Conservation (phyloP, 2,113 vertebrate genomes). For the Hepsetus odoe region DNA sequence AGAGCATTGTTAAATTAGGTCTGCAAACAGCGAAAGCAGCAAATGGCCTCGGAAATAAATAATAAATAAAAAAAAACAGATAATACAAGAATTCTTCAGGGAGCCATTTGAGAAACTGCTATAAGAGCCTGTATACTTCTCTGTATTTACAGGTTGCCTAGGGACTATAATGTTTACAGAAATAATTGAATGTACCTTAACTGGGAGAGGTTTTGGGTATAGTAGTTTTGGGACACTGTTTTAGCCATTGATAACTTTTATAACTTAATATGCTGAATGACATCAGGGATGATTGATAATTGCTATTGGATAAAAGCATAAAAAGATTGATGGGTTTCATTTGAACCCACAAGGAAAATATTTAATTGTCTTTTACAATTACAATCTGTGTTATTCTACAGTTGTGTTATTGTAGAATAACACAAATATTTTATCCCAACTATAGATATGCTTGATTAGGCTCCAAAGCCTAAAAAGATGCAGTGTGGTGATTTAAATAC, state of each 20-base stretch:
- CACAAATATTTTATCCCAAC: too few species aligned
- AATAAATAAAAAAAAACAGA: neutral
- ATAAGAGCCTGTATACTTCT: neutral
- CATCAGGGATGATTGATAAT: neutral
- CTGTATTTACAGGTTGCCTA: slow-evolving; percentile 4
- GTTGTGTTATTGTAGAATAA: too few species aligned
- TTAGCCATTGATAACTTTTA: neutral
- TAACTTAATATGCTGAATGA: neutral
- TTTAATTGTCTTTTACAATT: too few species aligned
- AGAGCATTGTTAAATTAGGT: slow-evolving; percentile 27
- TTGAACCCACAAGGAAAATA: too few species aligned
- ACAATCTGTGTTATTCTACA: too few species aligned
- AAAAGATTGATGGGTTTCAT: too few species aligned
- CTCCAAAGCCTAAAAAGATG: too few species aligned
- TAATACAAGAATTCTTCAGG: neutral
- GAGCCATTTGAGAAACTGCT: slow-evolving; percentile 27
- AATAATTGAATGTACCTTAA: slow-evolving; percentile 36
- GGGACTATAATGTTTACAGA: slow-evolving; percentile 33
- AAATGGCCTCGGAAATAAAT: slow-evolving; percentile 7
- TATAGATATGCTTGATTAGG: too few species aligned
- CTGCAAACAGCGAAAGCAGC: slow-evolving; percentile 7
- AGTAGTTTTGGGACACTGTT: neutral
- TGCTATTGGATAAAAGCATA: too few species aligned
- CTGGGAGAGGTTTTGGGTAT: neutral
- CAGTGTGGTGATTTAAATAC: too few species aligned